A percentile compares a stretch with the other conserved stretches of the same genome.
Conservation (phyloP, 2,113 vertebrate genomes). For the Pteruthius melanotis region DNA sequence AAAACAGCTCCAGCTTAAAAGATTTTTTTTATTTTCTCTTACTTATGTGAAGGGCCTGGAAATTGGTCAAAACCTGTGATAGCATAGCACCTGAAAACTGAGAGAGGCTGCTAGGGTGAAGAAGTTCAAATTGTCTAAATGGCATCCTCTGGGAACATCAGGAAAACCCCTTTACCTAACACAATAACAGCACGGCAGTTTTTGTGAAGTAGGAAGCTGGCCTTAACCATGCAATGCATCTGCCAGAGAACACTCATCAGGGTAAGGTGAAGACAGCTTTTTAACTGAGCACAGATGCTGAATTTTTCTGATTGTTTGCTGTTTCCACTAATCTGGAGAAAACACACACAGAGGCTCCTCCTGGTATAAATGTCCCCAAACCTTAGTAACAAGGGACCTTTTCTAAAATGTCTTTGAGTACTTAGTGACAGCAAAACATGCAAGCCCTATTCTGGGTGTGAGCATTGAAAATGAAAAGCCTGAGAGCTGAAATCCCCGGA, state of each 20-base stretch:
- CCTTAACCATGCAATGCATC: neutral
- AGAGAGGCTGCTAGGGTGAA: neutral
- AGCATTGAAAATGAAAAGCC: neutral
- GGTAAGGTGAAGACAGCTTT: conserved; percentile 1
- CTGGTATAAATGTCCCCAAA: rapidly evolving
- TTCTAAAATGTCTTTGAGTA: neutral
- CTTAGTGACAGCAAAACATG: neutral
- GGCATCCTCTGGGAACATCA: neutral
- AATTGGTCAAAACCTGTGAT: neutral
- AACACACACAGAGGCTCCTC: neutral
- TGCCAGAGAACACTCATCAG: neutral
- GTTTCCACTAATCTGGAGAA: neutral
- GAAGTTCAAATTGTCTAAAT: neutral
- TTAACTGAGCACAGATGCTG: neutral
- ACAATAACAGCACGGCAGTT: neutral
- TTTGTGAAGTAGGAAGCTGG: neutral
- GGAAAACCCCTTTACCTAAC: neutral
- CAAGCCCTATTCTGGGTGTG: neutral
- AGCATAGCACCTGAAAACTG: neutral
- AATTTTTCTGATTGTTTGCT: neutral
- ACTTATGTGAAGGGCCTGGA: neutral
- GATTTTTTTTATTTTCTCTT: neutral
- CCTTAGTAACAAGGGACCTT: neutral
- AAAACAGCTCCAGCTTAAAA: neutral
- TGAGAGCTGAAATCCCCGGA: neutral